These are phyloP conservation scores for Psilopsiagon aymara DNA, from an alignment of 2,113 vertebrate genomes.

Conservation along the genomic window DNA sequence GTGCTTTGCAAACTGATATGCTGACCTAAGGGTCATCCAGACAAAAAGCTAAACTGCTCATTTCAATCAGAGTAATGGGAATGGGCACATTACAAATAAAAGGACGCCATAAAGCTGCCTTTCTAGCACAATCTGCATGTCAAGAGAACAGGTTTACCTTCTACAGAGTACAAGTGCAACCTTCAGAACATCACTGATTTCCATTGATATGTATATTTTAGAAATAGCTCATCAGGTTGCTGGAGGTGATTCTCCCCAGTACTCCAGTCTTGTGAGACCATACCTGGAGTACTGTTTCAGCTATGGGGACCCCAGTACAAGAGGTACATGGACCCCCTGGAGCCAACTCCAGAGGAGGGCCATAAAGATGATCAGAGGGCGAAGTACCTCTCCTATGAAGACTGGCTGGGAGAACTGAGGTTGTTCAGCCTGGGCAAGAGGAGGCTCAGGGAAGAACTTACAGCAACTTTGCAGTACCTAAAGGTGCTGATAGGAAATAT, in stretches of 20 bases:
- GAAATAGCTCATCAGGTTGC: not conserved
- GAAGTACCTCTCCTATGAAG: not conserved
- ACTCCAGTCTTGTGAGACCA: not conserved
- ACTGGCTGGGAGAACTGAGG: not conserved
- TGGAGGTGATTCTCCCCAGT: not conserved
- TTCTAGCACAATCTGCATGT: not conserved
- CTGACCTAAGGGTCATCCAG: not conserved
- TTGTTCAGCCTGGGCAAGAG: not conserved
- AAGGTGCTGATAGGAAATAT: not conserved
- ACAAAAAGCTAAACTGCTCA: conserved; percentile 5
- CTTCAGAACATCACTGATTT: not conserved
- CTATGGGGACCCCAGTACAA: not conserved
- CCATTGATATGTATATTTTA: not conserved
- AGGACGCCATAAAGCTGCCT: not conserved
- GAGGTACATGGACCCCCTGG: not conserved
- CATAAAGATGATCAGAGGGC: not conserved
- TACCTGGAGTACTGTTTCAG: not conserved
- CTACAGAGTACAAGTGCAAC: not conserved
- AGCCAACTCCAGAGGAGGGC: not conserved
- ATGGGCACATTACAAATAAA: not conserved
- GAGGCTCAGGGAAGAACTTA: not conserved
- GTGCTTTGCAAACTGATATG: not conserved
- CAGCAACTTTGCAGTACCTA: not conserved
- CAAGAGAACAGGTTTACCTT: not conserved
- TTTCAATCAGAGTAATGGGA: conserved; percentile 26